phyloP scores from a whole-genome alignment of 2,113 vertebrate genomes.

The Xenopus laevis region DNA sequence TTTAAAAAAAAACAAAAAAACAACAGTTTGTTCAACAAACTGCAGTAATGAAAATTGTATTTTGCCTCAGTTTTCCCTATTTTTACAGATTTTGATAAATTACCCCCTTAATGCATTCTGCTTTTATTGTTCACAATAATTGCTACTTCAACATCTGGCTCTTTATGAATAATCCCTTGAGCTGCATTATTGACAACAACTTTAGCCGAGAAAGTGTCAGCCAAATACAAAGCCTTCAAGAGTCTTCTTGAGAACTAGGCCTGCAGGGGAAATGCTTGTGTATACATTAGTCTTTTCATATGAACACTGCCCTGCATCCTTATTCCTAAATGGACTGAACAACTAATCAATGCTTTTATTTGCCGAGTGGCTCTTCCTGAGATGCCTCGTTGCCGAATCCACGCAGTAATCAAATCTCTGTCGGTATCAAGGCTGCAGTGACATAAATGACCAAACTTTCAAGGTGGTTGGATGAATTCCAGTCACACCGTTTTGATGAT shows the following conservation, averaged over 20 bases:
- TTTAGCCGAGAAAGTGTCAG: slow-evolving; percentile 61
- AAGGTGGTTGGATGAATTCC: slow-evolving; percentile 63
- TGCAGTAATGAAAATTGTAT: too few species aligned
- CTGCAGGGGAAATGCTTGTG: slow-evolving; percentile 66
- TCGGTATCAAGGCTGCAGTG: slow-evolving; percentile 67
- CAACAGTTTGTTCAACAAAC: too few species aligned
- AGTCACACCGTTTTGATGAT: slow-evolving; percentile 76
- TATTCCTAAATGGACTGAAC: slow-evolving; percentile 76
- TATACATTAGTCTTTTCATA: slow-evolving; percentile 75
- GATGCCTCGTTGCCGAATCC: slow-evolving; percentile 66
- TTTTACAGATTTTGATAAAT: too few species aligned
- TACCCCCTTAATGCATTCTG: slow-evolving; percentile 47
- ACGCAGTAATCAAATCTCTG: slow-evolving; percentile 72
- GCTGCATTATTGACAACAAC: slow-evolving; percentile 68
- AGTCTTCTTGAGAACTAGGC: slow-evolving; percentile 71
- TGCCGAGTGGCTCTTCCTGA: slow-evolving; percentile 72
- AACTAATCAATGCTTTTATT: slow-evolving; percentile 78
- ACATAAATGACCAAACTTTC: slow-evolving; percentile 76
- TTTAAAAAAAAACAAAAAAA: too few species aligned
- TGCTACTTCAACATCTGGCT: slow-evolving; percentile 76
- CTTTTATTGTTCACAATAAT: slow-evolving; percentile 69
- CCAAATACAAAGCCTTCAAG: slow-evolving; percentile 68
- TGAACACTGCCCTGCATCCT: slow-evolving; percentile 64
- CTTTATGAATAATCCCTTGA: slow-evolving; percentile 73
- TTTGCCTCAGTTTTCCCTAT: too few species aligned